Evolutionary conservation across 2,113 vertebrate genomes (phyloP), one percentile per base, ranked within the genome.

Genomic region (Anoura caudifer): DNA sequence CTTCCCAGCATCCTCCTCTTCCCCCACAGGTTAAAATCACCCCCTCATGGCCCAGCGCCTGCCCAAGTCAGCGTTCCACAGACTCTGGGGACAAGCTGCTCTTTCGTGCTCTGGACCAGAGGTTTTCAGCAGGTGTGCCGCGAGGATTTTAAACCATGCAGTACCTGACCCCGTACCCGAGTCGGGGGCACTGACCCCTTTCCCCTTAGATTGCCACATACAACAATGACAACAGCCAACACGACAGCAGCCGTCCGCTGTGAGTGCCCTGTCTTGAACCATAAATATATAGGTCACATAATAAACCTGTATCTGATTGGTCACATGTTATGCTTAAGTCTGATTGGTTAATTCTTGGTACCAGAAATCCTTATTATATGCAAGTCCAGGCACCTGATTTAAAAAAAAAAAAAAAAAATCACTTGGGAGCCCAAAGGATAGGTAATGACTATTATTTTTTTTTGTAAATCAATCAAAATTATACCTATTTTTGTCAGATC

Each of bases 21-120:
- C 50, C 33, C 12, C 5, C 1, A 1, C 4, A 13, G n/a, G 2
- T 0, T 2, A 33, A 7, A 12, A 7, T 41, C 50, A 28, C 10
- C 16, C 52, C 14, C 16, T n/a, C 76, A 50, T 50, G 1, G 61
- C 36, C 28, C 43, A 7, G 69, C 1, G 1, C 3, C 41, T 20
- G 38, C 16, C 63, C 1, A 7, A 9, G 15, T 17, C 31, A 7
- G 24, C 0, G 0, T 15, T 19, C 12, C 3, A 3, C 28, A 59
- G 38, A 6, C 52, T 0, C 0, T 2, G 15, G 24, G 63, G 20
- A 3, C 17, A 8, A 1, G 8, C 77, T 1, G 22, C 22, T 15
- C 1, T 13, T 61, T 16, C 16, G 3, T 36, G 63, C 10, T 69
- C 67, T 36, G 1, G 8, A 10, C 9, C 67, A 36, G 61, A 8